Base-by-base conservation (phyloP, 2,113 vertebrate species). In the Spilogale gracilis region DNA sequence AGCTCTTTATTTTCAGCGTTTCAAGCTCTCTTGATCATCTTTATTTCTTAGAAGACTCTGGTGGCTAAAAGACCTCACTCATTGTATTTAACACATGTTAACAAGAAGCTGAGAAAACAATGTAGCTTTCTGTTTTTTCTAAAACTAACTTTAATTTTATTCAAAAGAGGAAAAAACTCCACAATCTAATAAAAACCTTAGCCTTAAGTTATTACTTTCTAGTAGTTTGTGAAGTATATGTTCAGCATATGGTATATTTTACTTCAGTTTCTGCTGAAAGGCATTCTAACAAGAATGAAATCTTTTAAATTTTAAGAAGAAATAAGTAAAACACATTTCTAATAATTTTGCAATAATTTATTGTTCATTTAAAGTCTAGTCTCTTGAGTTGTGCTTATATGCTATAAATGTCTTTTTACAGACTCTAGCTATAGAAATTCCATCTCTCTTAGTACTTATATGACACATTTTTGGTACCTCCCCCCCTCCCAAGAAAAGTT, bases 241-340 rank as follows among this genome's bases (percentile, higher is more conserved):
- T 56, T 93, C 93, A 71, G 14, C 32, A 73, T 80, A 56, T 52
- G 5, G 20, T 45, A 67, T 90, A 74, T 94, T 83, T 90, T 84
- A 67, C 38, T 93, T 48, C 80, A 80, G 8, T 60, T 92, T 92
- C 65, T 88, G 30, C 54, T 52, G 95, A 50, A 95, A 92, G 14
- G 16, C 71, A 69, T 85, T 93, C 7, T 8, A 88, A 65, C 14
- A 95, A 95, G 50, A 87, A 79, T 17, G 16, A 11, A 83, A 32
- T 71, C 63, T 93, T 82, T 91, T 23, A 50, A 84, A 67, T 56
- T 17, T 86, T 93, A 83, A 96, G 86, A 94, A 67, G 48, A 73
- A 97, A 88, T 18, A 97, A 45, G 6, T 85, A 48, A 95, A 97
- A 80, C 21, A 38, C 20, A 69, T 30, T 81, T 87, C 11, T 90